Base-by-base conservation (phyloP, 2,888 invertebrate genomes). In the Dendrolimus pini region DNA sequence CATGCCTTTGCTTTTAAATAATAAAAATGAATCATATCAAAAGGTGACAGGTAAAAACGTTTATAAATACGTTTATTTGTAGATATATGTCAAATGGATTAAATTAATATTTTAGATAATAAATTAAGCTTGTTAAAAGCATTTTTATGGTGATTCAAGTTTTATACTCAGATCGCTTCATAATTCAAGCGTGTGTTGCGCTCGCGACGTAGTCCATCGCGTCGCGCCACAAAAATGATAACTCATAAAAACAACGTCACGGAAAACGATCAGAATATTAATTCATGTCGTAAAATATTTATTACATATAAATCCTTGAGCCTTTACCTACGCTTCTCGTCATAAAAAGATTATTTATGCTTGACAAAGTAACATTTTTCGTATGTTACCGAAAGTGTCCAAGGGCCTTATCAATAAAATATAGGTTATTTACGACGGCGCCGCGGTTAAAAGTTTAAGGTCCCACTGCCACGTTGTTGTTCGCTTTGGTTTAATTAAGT, bases 331-430 rank as follows among this genome's bases (percentile, higher is more conserved):
- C 89, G 89, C 85, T 85, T 85, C 85, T 83, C 87, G 85, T 89
- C 89, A 90, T 90, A 90, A 90, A 90, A 90, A 89, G 83, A 89
- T 89, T 88, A 90, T 90, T 90, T 90, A 90, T 89, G 89, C 80
- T 78, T 77, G 83, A 89, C 86, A 88, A 89, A 81, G 89, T 89
- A 88, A 85, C 83, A 88, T 88, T 88, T 88, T 89, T 89, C 87
- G 85, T 89, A 87, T 85, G 77, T 86, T 83, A 81, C 83, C 77
- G 75, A 85, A 85, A 86, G 83, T 84, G 83, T 82, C 83, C 83
- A 77, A 75, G 75, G 77, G 73, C 77, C 78, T 88, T 83, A 83
- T 84, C 83, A 85, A 84, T 88, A 87, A 87, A 87, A 83, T 83
- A 81, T 83, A 81, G 74, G 66, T 82, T 85, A 83, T 87, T 88